Evolutionary conservation across 23 tunicate genomes (phyloP), one percentile per base, ranked within the genome.

Genomic region (Corella eumyota): DNA sequence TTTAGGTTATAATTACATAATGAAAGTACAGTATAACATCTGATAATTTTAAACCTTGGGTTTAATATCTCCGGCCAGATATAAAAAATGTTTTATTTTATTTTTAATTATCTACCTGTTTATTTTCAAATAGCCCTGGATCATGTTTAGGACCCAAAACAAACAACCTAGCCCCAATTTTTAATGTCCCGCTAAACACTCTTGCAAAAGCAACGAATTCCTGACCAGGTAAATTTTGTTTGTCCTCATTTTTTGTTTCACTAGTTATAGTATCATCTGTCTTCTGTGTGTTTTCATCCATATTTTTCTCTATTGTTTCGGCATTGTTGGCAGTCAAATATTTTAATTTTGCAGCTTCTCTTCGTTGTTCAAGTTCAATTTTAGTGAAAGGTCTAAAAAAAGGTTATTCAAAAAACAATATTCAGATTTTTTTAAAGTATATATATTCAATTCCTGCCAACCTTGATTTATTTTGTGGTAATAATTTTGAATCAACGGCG

Each of bases 131-230:
- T n/a, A n/a, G n/a, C n/a, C 88, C 32, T 20, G 96, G 96, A 34
- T 76, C 72, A 56, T 82, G 72, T 49, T 92, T 92, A 1, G 98
- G 92, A 32, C 93, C 93, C 20, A 92, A 74, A 19, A 77, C 77
- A 46, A 58, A 92, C 33, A 92, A 30, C 34, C 52, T 65, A 37
- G 83, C 72, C n/a, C 98, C 98, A 20, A 59, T 65, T 19, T 57
- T 60, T 4, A 92, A 49, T 3, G 85, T 92, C 13, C 98, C 98
- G 68, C 98, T 92, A 46, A 92, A 92, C 5, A 92, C 87, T 17
- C 98, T 71, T 6, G 92, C 92, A 61, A 92, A 75, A 4, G 98
- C 98, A 17, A 92, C 54, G 55, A 92, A 78, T 2, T 66, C 67
- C 19, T 61, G 74, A 1, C 56, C 44, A 22, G 65, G 63, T 19